Percentiles rank a stretch among this genome's conserved stretches.
These are phyloP conservation scores for Porites cylindrica DNA, from an alignment of 92 coral and sea anemone genomes.

Conservation along the genomic window DNA sequence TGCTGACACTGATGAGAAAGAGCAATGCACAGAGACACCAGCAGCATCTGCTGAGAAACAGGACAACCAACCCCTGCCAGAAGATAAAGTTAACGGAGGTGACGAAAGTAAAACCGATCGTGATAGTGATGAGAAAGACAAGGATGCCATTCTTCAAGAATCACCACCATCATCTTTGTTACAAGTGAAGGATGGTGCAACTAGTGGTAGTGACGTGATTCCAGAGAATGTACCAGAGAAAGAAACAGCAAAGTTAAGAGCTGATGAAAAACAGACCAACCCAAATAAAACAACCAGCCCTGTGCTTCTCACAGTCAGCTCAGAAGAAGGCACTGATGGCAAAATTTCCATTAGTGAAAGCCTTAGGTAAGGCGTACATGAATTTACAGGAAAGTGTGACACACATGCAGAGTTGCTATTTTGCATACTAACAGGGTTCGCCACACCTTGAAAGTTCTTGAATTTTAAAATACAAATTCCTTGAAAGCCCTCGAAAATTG, in stretches of 20 bases:
- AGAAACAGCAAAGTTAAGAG: not conserved
- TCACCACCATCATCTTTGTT: not conserved
- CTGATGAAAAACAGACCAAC: constrained; percentile 16
- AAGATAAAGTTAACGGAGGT: not conserved
- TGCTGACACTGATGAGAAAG: constrained; percentile 3
- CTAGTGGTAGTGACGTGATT: not conserved
- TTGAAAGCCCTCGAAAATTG: too few relatives aligned
- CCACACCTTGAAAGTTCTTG: too few relatives aligned
- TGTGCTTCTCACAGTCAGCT: constrained; percentile 75
- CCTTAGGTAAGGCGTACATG: constrained; percentile 73
- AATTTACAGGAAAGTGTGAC: too few relatives aligned
- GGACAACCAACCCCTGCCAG: not conserved
- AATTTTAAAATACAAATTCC: too few relatives aligned
- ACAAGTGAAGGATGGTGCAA: constrained; percentile 15
- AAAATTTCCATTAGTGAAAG: constrained; percentile 87
- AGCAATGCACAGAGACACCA: constrained; percentile 2
- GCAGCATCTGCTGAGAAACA: not conserved
- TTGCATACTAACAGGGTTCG: not conserved
- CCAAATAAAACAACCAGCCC: constrained; percentile 51
- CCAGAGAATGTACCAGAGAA: not conserved
- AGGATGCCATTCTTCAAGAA: not conserved
- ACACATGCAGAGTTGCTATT: too few relatives aligned
- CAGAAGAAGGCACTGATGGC: constrained; percentile 57
- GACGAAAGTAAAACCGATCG: constrained; percentile 9
- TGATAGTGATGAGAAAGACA: constrained; percentile 9